These are phyloP conservation scores for Platyscelio sp. DNA, from an alignment of 2,888 invertebrate genomes.

Conservation along the genomic window DNA sequence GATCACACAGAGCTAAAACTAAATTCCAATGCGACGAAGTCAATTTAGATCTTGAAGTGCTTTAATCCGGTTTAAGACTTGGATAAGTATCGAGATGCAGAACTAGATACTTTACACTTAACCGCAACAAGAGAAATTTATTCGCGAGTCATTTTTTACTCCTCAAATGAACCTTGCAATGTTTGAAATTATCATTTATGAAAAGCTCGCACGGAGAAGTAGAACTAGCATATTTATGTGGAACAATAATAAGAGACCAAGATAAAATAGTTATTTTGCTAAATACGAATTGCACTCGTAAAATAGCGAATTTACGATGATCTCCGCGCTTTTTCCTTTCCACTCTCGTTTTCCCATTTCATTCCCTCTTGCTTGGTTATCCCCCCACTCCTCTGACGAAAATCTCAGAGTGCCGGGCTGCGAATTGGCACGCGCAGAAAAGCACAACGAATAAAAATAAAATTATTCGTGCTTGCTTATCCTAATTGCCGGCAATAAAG, in stretches of 20 bases:
- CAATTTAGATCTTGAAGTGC: too few species aligned
- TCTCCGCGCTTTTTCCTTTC: not conserved
- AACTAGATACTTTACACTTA: too few species aligned
- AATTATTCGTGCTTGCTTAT: conserved; percentile 76
- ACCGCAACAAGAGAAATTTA: too few species aligned
- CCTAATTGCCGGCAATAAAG: conserved; percentile 83
- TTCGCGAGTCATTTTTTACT: too few species aligned
- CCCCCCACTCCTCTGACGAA: not conserved
- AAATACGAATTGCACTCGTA: conserved; percentile 49
- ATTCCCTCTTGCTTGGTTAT: not conserved
- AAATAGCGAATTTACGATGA: conserved; percentile 47
- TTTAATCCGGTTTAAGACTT: too few species aligned
- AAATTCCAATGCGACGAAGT: too few species aligned
- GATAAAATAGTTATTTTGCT: conserved; percentile 57
- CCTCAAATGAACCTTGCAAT: too few species aligned
- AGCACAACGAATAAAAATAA: conserved; percentile 25
- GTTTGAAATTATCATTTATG: too few species aligned
- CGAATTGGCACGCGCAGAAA: conserved; percentile 49
- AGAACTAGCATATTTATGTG: too few species aligned
- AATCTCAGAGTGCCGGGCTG: conserved; percentile 31
- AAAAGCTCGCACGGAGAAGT: too few species aligned
- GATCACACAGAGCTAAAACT: too few species aligned
- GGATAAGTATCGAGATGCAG: too few species aligned
- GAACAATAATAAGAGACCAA: conserved; percentile 46
- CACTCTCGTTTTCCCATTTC: not conserved